Evolutionary conservation across 2,888 invertebrate genomes (phyloP).

Genomic region (Limnephilus lunatus): DNA sequence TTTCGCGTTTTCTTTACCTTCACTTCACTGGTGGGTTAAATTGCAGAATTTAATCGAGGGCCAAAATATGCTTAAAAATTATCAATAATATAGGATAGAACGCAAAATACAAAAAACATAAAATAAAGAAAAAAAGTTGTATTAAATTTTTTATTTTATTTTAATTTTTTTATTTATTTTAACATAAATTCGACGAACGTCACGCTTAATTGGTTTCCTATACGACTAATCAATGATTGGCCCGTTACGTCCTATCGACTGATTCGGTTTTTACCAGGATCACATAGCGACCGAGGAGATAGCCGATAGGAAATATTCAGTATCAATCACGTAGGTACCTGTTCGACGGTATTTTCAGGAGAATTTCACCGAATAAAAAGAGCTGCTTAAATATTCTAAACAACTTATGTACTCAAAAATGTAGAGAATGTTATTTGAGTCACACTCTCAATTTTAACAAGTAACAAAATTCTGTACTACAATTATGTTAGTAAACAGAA

Average conservation of each 20-base stretch:
- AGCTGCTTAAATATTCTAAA: neutral
- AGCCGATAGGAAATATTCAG: slow-evolving; percentile 62
- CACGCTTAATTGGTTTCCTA: slow-evolving; percentile 58
- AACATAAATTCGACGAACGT: neutral
- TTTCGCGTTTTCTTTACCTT: slow-evolving; percentile 63
- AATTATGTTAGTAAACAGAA: neutral
- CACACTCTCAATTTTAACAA: neutral
- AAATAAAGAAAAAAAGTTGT: neutral
- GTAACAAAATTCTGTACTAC: neutral
- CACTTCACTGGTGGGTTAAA: slow-evolving; percentile 58
- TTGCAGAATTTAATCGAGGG: slow-evolving; percentile 55
- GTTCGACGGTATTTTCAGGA: neutral
- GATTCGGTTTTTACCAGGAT: slow-evolving; percentile 66
- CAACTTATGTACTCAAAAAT: slow-evolving; percentile 2
- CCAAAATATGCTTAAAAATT: slow-evolving; percentile 15
- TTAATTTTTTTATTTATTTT: neutral
- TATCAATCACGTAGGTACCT: slow-evolving; percentile 61
- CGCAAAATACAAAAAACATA: neutral
- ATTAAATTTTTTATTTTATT: neutral
- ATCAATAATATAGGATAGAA: neutral
- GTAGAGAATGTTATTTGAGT: slow-evolving; percentile 10
- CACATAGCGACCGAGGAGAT: slow-evolving; percentile 61
- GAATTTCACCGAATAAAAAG: neutral
- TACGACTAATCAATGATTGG: slow-evolving; percentile 64
- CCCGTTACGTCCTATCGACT: slow-evolving; percentile 66